Evolutionary conservation across 2,888 invertebrate genomes (phyloP).

Genomic region (Caradrina clavipalpis): DNA sequence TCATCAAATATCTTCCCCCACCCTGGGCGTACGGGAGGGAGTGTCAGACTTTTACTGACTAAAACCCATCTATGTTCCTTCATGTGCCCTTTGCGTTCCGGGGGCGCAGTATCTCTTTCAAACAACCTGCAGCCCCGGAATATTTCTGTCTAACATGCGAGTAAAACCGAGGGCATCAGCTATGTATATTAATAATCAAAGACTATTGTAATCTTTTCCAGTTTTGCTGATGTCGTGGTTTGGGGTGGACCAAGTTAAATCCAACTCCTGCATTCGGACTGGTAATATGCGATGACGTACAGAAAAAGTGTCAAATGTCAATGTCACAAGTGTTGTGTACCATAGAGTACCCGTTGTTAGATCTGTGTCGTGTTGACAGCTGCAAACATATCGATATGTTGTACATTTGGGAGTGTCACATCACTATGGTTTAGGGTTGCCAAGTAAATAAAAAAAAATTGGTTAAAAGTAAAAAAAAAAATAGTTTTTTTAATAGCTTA

Average conservation of each 20-base stretch:
- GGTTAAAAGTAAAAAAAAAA: too few relatives aligned
- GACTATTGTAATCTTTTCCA: constrained; percentile 72
- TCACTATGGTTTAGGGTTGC: constrained; percentile 47
- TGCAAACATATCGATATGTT: constrained; percentile 66
- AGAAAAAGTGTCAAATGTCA: constrained; percentile 58
- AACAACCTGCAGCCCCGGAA: too few relatives aligned
- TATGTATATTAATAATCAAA: constrained; percentile 21
- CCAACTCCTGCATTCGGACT: constrained; percentile 88
- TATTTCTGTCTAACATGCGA: too few relatives aligned
- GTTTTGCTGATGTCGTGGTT: constrained; percentile 91
- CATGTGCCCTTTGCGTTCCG: too few relatives aligned
- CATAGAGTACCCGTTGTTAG: constrained; percentile 70
- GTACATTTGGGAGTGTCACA: constrained; percentile 37
- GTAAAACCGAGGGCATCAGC: too few relatives aligned
- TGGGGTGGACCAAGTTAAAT: constrained; percentile 88
- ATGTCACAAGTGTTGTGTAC: constrained; percentile 63
- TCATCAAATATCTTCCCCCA: too few relatives aligned
- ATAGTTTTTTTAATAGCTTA: too few relatives aligned
- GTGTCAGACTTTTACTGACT: too few relatives aligned
- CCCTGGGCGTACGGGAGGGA: too few relatives aligned
- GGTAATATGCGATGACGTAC: constrained; percentile 79
- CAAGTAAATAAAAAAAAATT: constrained; percentile 21
- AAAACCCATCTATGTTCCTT: too few relatives aligned
- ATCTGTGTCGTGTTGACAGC: constrained; percentile 70
- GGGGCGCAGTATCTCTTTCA: too few relatives aligned